Base-by-base conservation (phyloP, 1,140 invertebrate species). In the Heterodera schachtii region DNA sequence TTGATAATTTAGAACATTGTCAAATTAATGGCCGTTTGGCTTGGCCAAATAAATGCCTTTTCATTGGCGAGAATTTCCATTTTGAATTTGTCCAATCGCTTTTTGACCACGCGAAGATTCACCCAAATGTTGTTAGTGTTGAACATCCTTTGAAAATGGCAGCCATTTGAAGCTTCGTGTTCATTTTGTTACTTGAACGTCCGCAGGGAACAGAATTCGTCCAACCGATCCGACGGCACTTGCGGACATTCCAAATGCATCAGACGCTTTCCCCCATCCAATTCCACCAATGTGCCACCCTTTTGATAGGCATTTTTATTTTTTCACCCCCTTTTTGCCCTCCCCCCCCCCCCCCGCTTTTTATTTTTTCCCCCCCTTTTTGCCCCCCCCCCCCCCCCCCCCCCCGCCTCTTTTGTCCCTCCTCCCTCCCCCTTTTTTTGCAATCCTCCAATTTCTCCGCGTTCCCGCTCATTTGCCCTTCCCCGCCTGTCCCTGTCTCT, bases 61-160 rank as follows among this genome's bases (percentile, higher is more conserved):
- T 83, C 78, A 79, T 89, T 89, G 5, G 89, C 86, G 11, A 99
- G 98, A 44, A 99, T 96, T 92, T 99, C 97, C 94, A 98, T 94
- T 87, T 96, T 94, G 41, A 99, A 90, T 0, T 92, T 93, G 44
- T 93, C 93, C 82, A 95, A 92, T 19, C 96, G 93, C 83, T 94
- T 92, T 85, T 96, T 93, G 67, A 99, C 95, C 0, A 95, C 95
- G 93, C 82, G 93, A 13, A 99, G 90, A 90, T 94, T 97, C 5
- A 96, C 94, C 97, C 97, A 99, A 79, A 99, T 92, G 90, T 99
- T 99, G 90, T 99, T 99, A 0, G 98, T 99, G 90, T 99, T 99
- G 92, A 99, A 99, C 90, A 97, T 98, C 86, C 92, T 93, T 13
- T 60, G 82, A 84, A 16, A 84, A 69, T 64, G 49, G 6, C 49